Evolutionary conservation across 2,113 vertebrate species (phyloP), one percentile per base, ranked within the genome.

Genomic region (Hemichromis elongatus): DNA sequence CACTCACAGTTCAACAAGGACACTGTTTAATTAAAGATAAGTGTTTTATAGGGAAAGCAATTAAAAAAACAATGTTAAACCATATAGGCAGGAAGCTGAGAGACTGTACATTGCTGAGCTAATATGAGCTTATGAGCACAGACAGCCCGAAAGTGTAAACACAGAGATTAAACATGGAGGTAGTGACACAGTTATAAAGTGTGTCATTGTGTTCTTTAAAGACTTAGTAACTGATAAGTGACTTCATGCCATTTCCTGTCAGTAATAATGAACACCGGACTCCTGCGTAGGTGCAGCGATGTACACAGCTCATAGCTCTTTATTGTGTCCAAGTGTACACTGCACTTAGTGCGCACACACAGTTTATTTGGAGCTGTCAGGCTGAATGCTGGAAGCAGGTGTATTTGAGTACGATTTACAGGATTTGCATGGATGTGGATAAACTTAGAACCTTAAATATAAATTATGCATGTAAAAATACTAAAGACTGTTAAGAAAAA

Each of bases 21-120:
- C 52, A 14, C 26, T 33, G 79, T 85, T 87, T 88, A 87, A 92
- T 91, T 84, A 90, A 66, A 86, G 54, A 80, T 10, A 53, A 88
- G 86, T 53, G 92, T 79, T 92, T 90, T 90, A 89, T 63, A 21
- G 82, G 37, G 40, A 42, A 87, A 80, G 83, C 57, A 91, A 80
- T 89, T 77, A 79, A 92, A 93, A 90, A 85, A 18, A 2, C 4
- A 3, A 50, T 19, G 26, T 75, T 45, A 47, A 42, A 13, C 45
- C 18, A 70, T 82, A 68, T 16, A 61, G 50, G 66, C 80, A 75
- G 91, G 88, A 88, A 77, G 81, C 4, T 1, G 59, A 24, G 18
- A 57, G 55, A 28, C n/a, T 10, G 82, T 2, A 11, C 24, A 2
- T n/a, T 37, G n/a, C 19, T 5, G 9, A 53, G 50, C 37, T 82